These are phyloP conservation scores for Arctocebus calabarensis DNA, from an alignment of 2,797 vertebrate genomes.

Conservation along the genomic window DNA sequence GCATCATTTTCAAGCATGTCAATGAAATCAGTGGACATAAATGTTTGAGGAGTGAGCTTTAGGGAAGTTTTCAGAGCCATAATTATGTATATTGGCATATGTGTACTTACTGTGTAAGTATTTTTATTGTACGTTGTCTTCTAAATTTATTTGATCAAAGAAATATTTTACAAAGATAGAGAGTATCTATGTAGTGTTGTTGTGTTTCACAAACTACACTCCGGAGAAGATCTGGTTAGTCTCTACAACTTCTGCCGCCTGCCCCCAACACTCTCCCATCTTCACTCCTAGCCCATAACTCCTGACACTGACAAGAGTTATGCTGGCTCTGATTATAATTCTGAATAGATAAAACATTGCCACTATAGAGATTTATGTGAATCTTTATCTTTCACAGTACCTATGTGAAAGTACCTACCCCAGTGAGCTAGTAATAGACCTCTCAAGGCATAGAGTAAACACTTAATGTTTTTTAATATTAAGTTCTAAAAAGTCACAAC, in stretches of 20 bases:
- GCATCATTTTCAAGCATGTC: not conserved
- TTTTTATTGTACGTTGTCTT: not conserved
- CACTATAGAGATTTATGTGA: not conserved
- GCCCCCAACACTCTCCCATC: not conserved
- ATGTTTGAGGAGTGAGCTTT: not conserved
- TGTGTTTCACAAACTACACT: not conserved
- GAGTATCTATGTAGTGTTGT: not conserved
- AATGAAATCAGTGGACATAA: not conserved
- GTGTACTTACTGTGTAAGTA: not conserved
- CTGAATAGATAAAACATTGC: not conserved
- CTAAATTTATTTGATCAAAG: conserved; percentile 4
- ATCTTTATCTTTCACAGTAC: not conserved
- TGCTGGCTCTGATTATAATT: conserved; percentile 24
- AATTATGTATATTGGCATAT: not conserved
- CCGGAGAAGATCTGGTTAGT: not conserved
- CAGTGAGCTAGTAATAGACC: not conserved
- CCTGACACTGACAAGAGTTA: not conserved
- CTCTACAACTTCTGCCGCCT: not conserved
- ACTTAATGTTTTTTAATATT: not conserved
- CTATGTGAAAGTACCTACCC: not conserved
- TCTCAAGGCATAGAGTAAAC: not conserved
- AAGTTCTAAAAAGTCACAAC: not conserved
- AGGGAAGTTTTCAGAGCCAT: not conserved
- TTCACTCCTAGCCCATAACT: not conserved
- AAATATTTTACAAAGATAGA: not conserved